Percentiles rank a stretch among this genome's conserved stretches.
Evolutionary conservation across 2,113 vertebrate species (phyloP).

Genomic region (Datnioides undecimradiatus): DNA sequence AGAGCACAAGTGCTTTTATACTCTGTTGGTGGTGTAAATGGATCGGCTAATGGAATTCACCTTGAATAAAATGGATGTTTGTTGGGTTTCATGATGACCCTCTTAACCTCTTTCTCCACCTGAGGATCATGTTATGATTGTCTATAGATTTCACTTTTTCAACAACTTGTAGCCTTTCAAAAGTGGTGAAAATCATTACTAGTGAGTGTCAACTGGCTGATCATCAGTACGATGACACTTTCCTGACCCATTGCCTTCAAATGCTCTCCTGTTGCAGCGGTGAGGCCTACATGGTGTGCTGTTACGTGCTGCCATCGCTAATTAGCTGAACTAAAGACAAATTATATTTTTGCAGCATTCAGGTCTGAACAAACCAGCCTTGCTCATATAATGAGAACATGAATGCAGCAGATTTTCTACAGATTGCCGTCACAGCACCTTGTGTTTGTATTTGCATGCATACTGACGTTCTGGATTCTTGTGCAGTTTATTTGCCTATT

Average conservation of each 20-base stretch:
- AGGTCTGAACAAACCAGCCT: too few relatives aligned
- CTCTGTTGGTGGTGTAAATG: neutral
- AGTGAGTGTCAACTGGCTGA: neutral
- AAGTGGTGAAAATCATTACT: neutral
- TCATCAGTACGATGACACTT: neutral
- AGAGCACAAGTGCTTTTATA: neutral
- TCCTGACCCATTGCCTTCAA: neutral
- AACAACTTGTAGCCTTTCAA: neutral
- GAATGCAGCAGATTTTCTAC: too few relatives aligned
- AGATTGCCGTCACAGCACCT: too few relatives aligned
- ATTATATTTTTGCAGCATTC: neutral
- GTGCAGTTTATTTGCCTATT: neutral
- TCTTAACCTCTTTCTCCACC: neutral
- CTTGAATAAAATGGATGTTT: conserved; percentile 21
- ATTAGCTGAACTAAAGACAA: neutral
- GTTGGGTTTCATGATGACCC: neutral
- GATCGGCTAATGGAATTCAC: neutral
- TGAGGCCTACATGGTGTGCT: neutral
- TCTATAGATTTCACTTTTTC: neutral
- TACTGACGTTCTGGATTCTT: neutral
- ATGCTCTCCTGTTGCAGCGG: neutral
- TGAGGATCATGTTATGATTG: neutral
- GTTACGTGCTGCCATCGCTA: neutral
- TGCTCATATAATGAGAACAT: neutral
- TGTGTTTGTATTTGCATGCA: too few relatives aligned